Percentiles rank a stretch among this genome's conserved stretches.
Evolutionary conservation across 2,113 vertebrate species (phyloP).

Genomic region (Todiramphus chloris): DNA sequence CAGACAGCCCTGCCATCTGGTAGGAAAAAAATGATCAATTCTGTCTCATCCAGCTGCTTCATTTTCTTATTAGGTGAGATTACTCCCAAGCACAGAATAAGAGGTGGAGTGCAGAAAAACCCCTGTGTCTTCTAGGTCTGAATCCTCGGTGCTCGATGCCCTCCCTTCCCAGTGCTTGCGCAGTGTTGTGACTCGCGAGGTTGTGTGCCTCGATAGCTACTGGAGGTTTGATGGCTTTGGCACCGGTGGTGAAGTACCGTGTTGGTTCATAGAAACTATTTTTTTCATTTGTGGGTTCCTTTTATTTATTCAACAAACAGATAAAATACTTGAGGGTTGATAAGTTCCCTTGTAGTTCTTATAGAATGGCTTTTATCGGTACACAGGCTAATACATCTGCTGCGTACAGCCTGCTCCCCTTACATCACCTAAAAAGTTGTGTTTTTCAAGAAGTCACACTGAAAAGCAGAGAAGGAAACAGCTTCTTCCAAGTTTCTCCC

Average conservation of each 20-base stretch:
- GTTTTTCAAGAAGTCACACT: background rate
- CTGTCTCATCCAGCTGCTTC: background rate
- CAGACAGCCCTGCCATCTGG: background rate
- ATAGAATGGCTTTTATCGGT: background rate
- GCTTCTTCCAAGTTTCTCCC: background rate
- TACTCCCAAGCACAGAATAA: fast-evolving
- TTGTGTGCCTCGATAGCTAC: fast-evolving
- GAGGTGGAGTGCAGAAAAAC: background rate
- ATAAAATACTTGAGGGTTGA: background rate
- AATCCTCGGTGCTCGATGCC: fast-evolving
- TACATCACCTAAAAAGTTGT: too few species aligned
- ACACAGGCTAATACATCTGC: fast-evolving
- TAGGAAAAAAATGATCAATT: background rate
- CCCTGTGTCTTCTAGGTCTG: fast-evolving
- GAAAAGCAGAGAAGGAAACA: background rate
- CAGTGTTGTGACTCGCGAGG: fast-evolving
- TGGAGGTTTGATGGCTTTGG: background rate
- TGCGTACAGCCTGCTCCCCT: background rate
- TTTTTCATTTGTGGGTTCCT: background rate
- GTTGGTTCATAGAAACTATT: background rate
- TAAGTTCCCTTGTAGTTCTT: background rate
- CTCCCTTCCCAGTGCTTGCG: background rate
- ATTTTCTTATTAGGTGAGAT: background rate
- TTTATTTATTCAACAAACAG: background rate
- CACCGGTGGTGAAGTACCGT: fast-evolving